phyloP scores from a whole-genome alignment of 2,888 invertebrate genomes.

The Idaea biselata region DNA sequence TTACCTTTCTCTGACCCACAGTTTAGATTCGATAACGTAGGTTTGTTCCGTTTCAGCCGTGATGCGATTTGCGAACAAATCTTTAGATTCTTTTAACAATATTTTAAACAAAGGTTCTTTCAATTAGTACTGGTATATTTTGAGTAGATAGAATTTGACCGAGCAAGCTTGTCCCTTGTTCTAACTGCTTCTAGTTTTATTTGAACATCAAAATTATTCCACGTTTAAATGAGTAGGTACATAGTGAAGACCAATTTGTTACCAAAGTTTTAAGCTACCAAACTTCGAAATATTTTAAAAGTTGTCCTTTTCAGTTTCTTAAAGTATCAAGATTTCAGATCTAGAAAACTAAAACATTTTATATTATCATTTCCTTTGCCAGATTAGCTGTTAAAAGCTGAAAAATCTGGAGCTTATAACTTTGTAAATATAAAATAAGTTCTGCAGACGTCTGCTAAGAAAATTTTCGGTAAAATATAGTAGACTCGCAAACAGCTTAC shows the following conservation, averaged over 20 bases:
- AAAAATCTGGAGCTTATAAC: conserved; percentile 14
- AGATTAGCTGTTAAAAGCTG: conserved; percentile 16
- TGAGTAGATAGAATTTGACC: no score
- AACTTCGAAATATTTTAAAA: neutral
- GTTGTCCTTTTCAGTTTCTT: neutral
- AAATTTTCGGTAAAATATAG: neutral
- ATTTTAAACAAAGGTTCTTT: neutral
- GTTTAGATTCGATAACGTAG: conserved; percentile 26
- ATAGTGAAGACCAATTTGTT: neutral
- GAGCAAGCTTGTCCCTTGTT: no score
- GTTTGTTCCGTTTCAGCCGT: conserved; percentile 16
- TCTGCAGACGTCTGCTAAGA: neutral
- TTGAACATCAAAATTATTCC: neutral
- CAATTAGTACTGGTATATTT: neutral
- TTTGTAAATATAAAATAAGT: neutral
- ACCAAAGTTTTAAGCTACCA: neutral
- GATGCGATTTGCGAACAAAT: conserved; percentile 14
- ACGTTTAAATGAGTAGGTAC: neutral
- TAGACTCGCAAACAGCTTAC: conserved; percentile 19
- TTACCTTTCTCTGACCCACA: conserved; percentile 35
- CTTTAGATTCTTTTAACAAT: conserved; percentile 1
- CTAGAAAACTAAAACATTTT: neutral
- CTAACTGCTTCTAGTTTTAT: no score
- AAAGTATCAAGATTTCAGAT: neutral
- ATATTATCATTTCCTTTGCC: conserved; percentile 1